These are phyloP conservation scores for Thripadectes ignobilis DNA, from an alignment of 2,797 vertebrate species.

Conservation along the genomic window DNA sequence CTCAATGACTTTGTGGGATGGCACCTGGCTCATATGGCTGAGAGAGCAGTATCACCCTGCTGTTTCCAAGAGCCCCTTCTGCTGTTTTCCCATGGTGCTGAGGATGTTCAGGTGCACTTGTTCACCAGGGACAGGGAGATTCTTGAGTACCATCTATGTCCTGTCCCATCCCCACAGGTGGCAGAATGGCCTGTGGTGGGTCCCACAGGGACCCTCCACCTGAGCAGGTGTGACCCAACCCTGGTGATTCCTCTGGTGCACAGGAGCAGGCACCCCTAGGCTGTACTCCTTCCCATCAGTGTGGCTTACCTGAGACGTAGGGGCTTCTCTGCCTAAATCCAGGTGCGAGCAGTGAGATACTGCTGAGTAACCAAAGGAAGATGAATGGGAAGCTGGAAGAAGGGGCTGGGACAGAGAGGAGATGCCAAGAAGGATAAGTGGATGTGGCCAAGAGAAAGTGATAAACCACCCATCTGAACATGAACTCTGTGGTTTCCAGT, in stretches of 20 bases:
- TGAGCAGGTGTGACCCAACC: neutral
- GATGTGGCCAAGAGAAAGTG: neutral
- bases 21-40: neutral
- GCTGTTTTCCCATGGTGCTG: neutral
- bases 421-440: neutral
- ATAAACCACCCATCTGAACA: neutral
- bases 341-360: fast-evolving
- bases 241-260: neutral
- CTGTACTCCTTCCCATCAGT: neutral
- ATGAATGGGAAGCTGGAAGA: neutral
- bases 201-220: neutral
- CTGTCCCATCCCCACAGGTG: neutral
- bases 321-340: neutral
- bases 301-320: neutral
- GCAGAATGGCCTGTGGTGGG: neutral
- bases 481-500: neutral
- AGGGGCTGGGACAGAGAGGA: neutral
- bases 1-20: neutral
- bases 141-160: neutral
- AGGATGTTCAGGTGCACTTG: neutral
- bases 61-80: neutral
- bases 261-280: fast-evolving
- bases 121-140: neutral
- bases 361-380: neutral
- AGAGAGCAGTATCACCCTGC: neutral